Evolutionary conservation across 2,113 vertebrate genomes (phyloP).

Genomic region (Amblyornis subalaris): DNA sequence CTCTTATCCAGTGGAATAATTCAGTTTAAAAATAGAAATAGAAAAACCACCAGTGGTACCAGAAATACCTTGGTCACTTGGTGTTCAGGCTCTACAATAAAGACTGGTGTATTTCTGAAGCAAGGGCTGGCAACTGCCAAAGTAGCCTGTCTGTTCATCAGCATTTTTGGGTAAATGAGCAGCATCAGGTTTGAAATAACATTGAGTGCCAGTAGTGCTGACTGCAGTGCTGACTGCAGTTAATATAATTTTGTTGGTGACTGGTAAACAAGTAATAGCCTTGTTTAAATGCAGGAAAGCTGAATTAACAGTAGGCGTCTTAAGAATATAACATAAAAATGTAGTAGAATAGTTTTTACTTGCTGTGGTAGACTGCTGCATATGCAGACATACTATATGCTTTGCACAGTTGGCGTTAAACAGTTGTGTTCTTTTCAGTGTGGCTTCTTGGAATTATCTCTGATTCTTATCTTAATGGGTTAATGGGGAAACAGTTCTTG

Average conservation of each 20-base stretch:
- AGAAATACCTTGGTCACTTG: not conserved
- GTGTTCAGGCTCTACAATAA: not conserved
- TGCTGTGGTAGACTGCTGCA: not conserved
- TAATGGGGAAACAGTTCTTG: not conserved
- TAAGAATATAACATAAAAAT: not conserved
- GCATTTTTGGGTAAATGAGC: not conserved
- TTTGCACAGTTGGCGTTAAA: fast-evolving
- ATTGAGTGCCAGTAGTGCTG: not conserved
- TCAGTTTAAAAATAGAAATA: not conserved
- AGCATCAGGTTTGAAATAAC: not conserved
- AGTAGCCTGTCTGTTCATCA: not conserved
- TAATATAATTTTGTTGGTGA: not conserved
- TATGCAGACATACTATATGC: fast-evolving
- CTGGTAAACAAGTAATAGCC: not conserved
- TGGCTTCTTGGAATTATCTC: not conserved
- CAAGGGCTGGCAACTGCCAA: not conserved
- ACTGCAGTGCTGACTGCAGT: not conserved
- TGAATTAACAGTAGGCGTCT: not conserved
- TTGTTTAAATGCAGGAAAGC: not conserved
- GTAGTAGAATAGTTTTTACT: not conserved
- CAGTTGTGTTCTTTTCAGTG: not conserved
- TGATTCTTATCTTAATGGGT: fast-evolving
- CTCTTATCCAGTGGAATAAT: not conserved
- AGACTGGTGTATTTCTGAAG: not conserved
- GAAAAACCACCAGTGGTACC: not conserved